Base-by-base conservation (phyloP, 2,113 vertebrate genomes). In the Rhea pennata region DNA sequence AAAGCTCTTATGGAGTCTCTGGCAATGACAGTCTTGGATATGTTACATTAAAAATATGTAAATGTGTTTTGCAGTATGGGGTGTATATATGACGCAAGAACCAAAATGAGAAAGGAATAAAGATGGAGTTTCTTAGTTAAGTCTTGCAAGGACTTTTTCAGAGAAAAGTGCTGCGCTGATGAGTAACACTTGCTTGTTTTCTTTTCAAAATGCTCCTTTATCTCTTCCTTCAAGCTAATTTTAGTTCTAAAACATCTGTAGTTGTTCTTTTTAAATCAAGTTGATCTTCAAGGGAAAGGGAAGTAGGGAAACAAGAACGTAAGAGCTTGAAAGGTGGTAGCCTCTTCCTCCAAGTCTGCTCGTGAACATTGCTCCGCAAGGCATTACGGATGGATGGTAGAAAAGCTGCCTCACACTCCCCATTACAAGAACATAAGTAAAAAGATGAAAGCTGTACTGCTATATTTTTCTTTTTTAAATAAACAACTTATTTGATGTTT, bases 181-280 rank as follows among this genome's bases (percentile, higher is more conserved):
- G 23, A 1, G 0, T 69, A 58, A 77, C 10, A 78, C 77, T 72
- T 69, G 53, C 72, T 40, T 51, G 39, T 91, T n/a, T 87, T 17
- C 9, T 77, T 91, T 70, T 56, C 83, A 19, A 64, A 39, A 39
- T 87, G 21, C 21, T 92, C 19, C 8, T 5, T 95, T 95, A 36
- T 54, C n/a, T 58, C 40, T 84, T 84, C 26, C 33, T 92, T 83
- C 40, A 74, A 93, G 69, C 9, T 42, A 50, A 66, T 87, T 91
- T 83, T 81, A 93, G 69, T 51, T 82, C 23, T 51, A 85, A 88
- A 51, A 62, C 64, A 64, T 26, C 65, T 91, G 75, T 42, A 64
- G 74, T 84, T 86, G 51, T 81, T 96, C 16, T 39, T 89, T 94
- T 88, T 29, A 94, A 94, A 91, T 87, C 53, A 89, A 44, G 14